Evolutionary conservation across 2,888 invertebrate genomes (phyloP), one percentile per base, ranked within the genome.

Genomic region (Eulithis testata): DNA sequence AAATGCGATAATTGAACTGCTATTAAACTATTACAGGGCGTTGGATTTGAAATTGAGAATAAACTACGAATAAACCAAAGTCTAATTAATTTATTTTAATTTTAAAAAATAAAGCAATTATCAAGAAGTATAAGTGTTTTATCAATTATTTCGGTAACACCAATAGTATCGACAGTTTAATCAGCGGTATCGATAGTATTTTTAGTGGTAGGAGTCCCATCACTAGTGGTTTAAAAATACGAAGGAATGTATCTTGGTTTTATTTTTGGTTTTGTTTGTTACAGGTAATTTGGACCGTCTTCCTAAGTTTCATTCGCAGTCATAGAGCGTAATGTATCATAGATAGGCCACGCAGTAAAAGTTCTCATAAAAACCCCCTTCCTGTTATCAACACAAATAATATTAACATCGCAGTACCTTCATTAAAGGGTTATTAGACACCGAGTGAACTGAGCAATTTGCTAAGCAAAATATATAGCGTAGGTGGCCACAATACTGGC

Each of bases 351-450:
- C 50, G 21, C 40, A 51, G 57, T 11, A 60, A 64, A 67, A 63
- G 12, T 21, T 21, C 50, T 44, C 47, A 65, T 71, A 64, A 63
- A 67, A 68, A 67, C 37, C 60, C 59, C 63, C 69, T 65, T 47
- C 59, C 37, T 60, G 54, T 69, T 68, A 69, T 72, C 66, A 69
- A 63, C 61, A 74, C 68, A 73, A 73, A 75, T 73, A 73, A 72
- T 72, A 75, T 75, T 74, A 71, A 73, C 73, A 75, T 69, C 73
- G 73, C 68, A 72, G 76, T 84, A 77, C 84, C 86, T 91, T 91
- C 89, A 91, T 92, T 91, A 92, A 90, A 87, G 88, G 89, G 89
- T 91, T 91, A 91, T 90, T 90, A 92, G 90, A 89, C 88, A 88
- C 88, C 81, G 82, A 85, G 86, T 87, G 81, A 85, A 84, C 86